Conservation (phyloP, 2,113 vertebrate genomes). For the Nicator chloris region DNA sequence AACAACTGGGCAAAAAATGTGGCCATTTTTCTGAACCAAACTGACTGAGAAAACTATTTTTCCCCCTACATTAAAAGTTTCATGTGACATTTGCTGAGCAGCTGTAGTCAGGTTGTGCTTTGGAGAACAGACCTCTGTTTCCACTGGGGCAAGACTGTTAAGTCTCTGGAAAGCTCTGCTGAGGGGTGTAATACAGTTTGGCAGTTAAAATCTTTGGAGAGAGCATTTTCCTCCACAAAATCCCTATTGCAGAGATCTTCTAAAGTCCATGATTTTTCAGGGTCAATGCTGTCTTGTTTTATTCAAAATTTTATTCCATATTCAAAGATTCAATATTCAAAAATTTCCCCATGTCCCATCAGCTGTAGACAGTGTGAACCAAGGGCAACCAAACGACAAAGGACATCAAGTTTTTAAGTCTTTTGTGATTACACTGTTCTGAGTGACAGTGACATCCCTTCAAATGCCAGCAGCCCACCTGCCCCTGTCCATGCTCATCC, state of each 20-base stretch:
- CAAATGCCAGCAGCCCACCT: not conserved
- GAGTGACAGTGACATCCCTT: not conserved
- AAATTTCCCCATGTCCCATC: not conserved
- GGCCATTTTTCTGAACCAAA: not conserved
- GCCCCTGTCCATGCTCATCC: not conserved
- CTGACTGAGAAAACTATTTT: not conserved
- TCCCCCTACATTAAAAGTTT: not conserved
- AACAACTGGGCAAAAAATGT: not conserved
- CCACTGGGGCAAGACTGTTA: not conserved
- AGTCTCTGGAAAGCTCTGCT: constrained; percentile 4
- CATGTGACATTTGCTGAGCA: not conserved
- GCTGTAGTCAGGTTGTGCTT: not conserved
- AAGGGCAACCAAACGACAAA: not conserved
- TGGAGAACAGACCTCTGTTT: not conserved
- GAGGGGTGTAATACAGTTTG: not conserved
- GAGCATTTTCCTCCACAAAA: not conserved
- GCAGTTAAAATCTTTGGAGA: not conserved
- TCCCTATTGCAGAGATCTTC: not conserved
- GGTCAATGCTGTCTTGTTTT: not conserved
- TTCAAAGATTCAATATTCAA: not conserved
- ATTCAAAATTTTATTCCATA: not conserved
- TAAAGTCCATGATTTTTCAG: not conserved
- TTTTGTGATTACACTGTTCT: not conserved
- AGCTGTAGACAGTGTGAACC: not conserved
- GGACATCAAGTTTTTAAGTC: not conserved